Evolutionary conservation across 1,140 invertebrate genomes (phyloP).

Genomic region (Marisa cornuarietis): DNA sequence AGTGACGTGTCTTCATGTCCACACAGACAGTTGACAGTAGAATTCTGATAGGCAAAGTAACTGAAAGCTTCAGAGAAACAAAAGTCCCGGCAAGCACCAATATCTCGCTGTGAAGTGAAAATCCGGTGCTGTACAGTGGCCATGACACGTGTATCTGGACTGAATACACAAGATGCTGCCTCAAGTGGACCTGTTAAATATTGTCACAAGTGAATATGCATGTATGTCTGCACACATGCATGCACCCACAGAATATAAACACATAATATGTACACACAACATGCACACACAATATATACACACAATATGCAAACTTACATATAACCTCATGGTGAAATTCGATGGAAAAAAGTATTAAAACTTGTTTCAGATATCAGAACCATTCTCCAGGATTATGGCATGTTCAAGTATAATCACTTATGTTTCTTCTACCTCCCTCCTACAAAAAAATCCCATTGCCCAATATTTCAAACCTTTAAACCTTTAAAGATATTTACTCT

Average conservation of each 20-base stretch:
- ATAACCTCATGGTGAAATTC: background rate
- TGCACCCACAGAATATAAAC: background rate
- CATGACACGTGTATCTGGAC: background rate
- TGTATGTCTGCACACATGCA: background rate
- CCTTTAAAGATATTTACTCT: no score
- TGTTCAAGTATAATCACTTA: no score
- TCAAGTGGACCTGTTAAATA: conserved; percentile 2
- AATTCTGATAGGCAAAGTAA: conserved; percentile 4
- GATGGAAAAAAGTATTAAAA: background rate
- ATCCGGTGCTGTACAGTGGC: background rate
- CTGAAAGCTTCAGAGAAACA: background rate
- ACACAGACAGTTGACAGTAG: conserved; percentile 1
- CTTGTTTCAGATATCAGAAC: no score
- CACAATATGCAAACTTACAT: background rate
- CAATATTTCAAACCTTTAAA: no score
- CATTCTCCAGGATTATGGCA: no score
- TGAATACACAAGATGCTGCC: background rate
- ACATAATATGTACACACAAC: background rate
- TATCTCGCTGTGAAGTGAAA: background rate
- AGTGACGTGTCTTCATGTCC: background rate
- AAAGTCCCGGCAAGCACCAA: background rate
- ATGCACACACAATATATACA: background rate
- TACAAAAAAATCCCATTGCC: no score
- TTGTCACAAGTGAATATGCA: background rate
- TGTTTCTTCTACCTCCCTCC: no score